phyloP scores from a whole-genome alignment of 2,888 invertebrate species.

The Apoderus coryli region DNA sequence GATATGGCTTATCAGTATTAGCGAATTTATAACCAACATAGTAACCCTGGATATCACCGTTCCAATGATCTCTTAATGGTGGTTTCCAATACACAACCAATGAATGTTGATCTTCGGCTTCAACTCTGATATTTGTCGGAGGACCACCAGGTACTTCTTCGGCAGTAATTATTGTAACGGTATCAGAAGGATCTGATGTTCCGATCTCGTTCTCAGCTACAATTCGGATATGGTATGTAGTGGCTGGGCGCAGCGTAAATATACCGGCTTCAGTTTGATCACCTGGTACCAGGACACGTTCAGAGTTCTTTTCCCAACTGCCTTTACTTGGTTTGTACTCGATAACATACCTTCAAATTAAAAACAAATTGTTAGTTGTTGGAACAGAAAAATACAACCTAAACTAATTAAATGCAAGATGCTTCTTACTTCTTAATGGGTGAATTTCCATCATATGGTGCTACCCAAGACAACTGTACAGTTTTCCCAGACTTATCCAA shows the following conservation, averaged over 20 bases:
- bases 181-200: constrained; percentile 82
- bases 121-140: constrained; percentile 70
- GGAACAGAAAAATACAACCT: neutral
- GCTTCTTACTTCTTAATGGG: constrained; percentile 52
- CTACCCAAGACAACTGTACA: constrained; percentile 83
- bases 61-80: constrained; percentile 79
- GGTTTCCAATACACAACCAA: constrained; percentile 84
- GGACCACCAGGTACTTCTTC: constrained; percentile 76
- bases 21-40: constrained; percentile 82
- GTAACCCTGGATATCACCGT: constrained; percentile 81
- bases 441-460: constrained; percentile 84
- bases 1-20: constrained; percentile 71
- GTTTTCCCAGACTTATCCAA: constrained; percentile 82
- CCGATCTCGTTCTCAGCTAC: constrained; percentile 91
- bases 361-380: constrained; percentile 1
- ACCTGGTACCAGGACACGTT: constrained; percentile 79
- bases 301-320: constrained; percentile 72
- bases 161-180: constrained; percentile 87
- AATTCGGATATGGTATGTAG: constrained; percentile 84
- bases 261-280: constrained; percentile 81
- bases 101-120: constrained; percentile 76
- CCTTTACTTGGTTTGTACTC: constrained; percentile 80
- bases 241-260: constrained; percentile 76
- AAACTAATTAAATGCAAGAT: constrained; percentile 4
- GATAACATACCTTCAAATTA: constrained; percentile 53